phyloP scores from a whole-genome alignment of 2,797 vertebrate species.

The Centropyge bicolor region DNA sequence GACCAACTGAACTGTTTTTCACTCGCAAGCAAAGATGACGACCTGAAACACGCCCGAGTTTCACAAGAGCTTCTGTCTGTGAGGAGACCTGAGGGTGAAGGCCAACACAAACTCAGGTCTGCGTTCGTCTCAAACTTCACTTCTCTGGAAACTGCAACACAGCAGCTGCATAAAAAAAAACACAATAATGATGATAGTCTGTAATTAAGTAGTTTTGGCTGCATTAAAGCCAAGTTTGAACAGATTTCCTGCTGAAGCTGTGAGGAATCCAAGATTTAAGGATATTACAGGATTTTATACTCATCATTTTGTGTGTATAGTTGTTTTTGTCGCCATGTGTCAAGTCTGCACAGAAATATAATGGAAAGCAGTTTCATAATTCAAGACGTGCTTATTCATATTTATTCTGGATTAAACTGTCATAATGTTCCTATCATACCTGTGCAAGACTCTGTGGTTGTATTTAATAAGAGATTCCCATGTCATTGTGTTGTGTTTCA shows the following conservation, averaged over 20 bases:
- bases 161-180: neutral
- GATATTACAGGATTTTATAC: neutral
- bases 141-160: neutral
- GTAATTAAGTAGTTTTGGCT: neutral
- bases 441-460: neutral
- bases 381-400: neutral
- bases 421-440: neutral
- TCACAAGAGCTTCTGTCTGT: neutral
- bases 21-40: conserved; percentile 9
- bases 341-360: neutral
- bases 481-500: neutral
- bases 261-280: neutral
- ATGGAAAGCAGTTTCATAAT: neutral
- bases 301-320: neutral
- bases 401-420: neutral
- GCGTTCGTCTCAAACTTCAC: neutral
- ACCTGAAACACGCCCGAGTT: conserved; percentile 6
- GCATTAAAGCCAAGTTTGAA: neutral
- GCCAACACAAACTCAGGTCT: neutral
- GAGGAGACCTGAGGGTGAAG: neutral
- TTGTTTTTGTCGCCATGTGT: neutral
- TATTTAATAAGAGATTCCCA: neutral
- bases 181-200: neutral
- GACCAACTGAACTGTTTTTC: neutral
- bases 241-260: neutral